These are phyloP conservation scores for Cladopsammia gracilis DNA, from an alignment of 64 coral and sea anemone species.

Conservation along the genomic window DNA sequence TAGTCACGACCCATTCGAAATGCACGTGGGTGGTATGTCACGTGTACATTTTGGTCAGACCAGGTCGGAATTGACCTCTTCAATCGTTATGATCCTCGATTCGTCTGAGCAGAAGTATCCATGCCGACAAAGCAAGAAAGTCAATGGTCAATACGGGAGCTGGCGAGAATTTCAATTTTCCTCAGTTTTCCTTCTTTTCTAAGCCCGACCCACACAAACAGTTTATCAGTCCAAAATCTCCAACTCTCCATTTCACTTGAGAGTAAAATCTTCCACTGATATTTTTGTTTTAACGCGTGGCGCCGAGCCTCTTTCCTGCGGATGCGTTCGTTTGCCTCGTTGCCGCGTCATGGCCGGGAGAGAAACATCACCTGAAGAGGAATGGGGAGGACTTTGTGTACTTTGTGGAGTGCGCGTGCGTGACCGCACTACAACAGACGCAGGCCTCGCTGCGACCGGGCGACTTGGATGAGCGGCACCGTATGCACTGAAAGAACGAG, in stretches of 20 bases:
- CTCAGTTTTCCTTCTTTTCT: too few relatives aligned
- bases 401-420: not conserved
- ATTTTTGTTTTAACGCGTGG: conserved; percentile 9
- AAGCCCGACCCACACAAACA: too few relatives aligned
- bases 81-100: too few relatives aligned
- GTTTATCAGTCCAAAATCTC: too few relatives aligned
- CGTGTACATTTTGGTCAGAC: too few relatives aligned
- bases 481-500: not conserved
- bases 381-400: not conserved
- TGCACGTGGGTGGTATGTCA: too few relatives aligned
- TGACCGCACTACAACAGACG: not conserved
- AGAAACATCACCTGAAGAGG: not conserved
- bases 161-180: too few relatives aligned
- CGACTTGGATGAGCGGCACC: not conserved
- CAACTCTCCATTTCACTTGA: not conserved
- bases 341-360: not conserved
- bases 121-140: too few relatives aligned
- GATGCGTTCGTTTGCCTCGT: not conserved
- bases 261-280: conserved; percentile 24
- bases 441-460: not conserved
- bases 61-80: too few relatives aligned
- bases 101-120: too few relatives aligned
- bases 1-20: too few relatives aligned
- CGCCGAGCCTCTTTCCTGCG: not conserved
- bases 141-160: too few relatives aligned